Percentiles rank a stretch among this genome's conserved stretches.
Conservation (phyloP, 2,113 vertebrate species). For the Amphiprion ocellaris region DNA sequence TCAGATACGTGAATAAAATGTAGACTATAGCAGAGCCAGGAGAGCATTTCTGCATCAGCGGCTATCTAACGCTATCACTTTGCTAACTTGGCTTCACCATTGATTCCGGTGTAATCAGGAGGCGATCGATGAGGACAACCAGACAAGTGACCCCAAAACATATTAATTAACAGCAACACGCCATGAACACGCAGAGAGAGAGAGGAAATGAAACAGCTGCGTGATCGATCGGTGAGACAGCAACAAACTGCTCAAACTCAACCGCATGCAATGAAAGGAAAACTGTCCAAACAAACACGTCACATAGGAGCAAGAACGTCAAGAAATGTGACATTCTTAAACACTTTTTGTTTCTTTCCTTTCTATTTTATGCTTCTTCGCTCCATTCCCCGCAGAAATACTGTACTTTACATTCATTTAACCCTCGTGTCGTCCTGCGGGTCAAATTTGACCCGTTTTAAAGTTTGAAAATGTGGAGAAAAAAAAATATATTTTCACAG, state of each 20-base stretch:
- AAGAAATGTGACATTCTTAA: no score
- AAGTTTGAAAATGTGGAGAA: no score
- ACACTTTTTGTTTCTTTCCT: no score
- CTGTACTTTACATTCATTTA: no score
- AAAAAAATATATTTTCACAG: no score
- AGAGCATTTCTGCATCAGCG: neutral
- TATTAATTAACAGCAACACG: constrained; percentile 45
- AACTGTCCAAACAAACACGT: neutral
- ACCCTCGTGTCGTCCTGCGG: no score
- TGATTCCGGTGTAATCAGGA: constrained; percentile 37
- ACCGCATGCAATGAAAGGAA: neutral
- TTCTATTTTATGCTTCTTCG: no score
- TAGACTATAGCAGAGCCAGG: neutral
- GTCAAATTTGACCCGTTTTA: no score
- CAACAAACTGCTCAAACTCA: neutral
- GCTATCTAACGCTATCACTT: constrained; percentile 12
- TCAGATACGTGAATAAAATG: no score
- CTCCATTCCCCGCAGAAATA: no score
- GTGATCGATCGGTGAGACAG: constrained; percentile 48
- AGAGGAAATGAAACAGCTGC: constrained; percentile 64
- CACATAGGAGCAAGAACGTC: no score
- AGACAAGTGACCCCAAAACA: constrained; percentile 62
- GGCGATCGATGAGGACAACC: constrained; percentile 31
- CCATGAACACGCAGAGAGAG: neutral
- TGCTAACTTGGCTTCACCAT: constrained; percentile 36